A percentile compares a stretch with the other conserved stretches of the same genome.
Conservation (phyloP, 2,888 invertebrate genomes). For the Mesorhabditis belari region DNA sequence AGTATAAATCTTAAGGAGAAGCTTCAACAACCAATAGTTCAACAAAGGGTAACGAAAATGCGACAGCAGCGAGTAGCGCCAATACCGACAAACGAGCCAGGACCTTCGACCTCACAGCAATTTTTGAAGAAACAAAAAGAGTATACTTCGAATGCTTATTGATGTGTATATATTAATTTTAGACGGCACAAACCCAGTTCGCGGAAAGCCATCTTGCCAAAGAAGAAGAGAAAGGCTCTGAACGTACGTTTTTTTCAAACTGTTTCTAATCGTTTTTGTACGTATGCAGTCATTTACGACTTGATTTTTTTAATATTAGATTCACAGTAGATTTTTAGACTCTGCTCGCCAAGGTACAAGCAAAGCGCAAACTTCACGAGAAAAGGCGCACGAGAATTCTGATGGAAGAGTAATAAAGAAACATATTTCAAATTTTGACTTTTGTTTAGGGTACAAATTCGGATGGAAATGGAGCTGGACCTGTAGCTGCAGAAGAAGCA, state of each 20-base stretch:
- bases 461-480: neutral
- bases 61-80: neutral
- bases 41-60: neutral
- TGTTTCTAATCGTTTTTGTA: neutral
- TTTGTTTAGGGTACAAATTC: neutral
- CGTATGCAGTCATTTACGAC: conserved; percentile 5
- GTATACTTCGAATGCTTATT: conserved; percentile 2
- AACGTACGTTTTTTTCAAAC: neutral
- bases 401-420: neutral
- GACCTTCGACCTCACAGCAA: conserved; percentile 37
- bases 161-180: neutral
- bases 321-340: neutral
- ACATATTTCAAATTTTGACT: neutral
- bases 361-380: neutral
- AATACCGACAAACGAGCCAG: conserved; percentile 38
- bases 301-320: neutral
- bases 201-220: conserved; percentile 6
- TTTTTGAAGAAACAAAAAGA: conserved; percentile 28
- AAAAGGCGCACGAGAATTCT: neutral
- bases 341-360: neutral
- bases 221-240: neutral
- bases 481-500: neutral
- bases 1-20: too few species aligned
- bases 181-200: conserved; percentile 15
- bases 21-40: too few species aligned